Conservation (phyloP, 92 coral and sea anemone species). For the Porites divaricata region DNA sequence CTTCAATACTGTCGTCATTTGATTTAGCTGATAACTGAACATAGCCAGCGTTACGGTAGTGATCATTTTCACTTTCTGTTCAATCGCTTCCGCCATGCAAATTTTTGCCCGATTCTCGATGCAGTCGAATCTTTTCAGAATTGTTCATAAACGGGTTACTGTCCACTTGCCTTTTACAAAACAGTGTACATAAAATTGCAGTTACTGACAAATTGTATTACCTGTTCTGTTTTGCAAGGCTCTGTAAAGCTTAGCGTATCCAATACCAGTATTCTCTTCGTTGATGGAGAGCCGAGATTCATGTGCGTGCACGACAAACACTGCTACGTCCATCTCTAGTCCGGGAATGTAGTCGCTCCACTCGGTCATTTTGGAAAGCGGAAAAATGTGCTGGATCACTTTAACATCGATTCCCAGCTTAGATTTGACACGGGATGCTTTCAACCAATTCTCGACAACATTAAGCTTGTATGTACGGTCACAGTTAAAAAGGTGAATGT, state of each 20-base stretch:
- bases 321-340: conserved; percentile 56
- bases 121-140: too few relatives aligned
- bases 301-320: conserved; percentile 70
- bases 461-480: conserved; percentile 70
- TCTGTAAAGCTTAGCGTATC: conserved; percentile 59
- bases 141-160: too few relatives aligned
- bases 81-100: too few relatives aligned
- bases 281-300: conserved; percentile 66
- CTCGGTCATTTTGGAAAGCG: conserved; percentile 46
- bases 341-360: conserved; percentile 10
- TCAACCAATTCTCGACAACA: conserved; percentile 46
- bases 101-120: too few relatives aligned
- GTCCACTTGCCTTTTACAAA: too few relatives aligned
- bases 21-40: too few relatives aligned
- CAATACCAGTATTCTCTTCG: conserved; percentile 68
- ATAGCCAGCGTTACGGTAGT: too few relatives aligned
- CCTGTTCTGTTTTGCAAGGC: conserved; percentile 48
- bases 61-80: too few relatives aligned
- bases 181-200: too few relatives aligned
- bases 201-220: neutral
- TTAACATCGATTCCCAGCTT: neutral
- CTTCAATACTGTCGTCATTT: too few relatives aligned
- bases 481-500: conserved; percentile 78
- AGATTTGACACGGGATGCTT: conserved; percentile 7
- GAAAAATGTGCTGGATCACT: conserved; percentile 28